Evolutionary conservation across 2,888 invertebrate genomes (phyloP).

Genomic region (Drosophila heteroneura): DNA sequence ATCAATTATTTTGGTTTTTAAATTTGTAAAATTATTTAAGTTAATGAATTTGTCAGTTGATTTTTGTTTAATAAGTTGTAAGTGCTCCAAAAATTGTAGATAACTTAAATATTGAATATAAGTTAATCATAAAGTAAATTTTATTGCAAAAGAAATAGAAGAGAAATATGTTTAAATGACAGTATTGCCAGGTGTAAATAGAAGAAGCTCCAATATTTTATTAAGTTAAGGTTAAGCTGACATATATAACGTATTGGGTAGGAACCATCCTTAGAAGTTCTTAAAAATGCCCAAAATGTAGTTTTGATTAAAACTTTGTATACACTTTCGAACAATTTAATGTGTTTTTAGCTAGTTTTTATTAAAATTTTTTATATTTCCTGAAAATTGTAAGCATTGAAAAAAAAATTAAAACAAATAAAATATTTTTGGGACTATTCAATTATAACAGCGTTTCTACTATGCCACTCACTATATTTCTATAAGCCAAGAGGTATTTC

Average conservation of each 20-base stretch:
- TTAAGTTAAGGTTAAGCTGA: too few species aligned
- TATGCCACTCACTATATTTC: background rate
- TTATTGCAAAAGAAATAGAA: background rate
- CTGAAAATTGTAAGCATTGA: too few species aligned
- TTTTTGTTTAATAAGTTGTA: background rate
- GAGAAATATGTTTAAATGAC: too few species aligned
- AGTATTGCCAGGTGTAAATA: background rate
- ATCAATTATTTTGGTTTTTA: background rate
- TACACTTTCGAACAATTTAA: background rate
- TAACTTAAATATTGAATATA: too few species aligned
- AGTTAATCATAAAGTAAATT: background rate
- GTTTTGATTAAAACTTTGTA: background rate
- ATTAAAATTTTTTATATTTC: background rate
- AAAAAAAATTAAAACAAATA: background rate
- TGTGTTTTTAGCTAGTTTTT: background rate
- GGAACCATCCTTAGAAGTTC: too few species aligned
- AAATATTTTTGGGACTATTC: background rate
- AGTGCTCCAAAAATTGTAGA: too few species aligned
- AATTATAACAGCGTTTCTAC: background rate
- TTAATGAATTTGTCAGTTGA: too few species aligned
- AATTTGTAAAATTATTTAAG: rapidly evolving
- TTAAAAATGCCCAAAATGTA: background rate
- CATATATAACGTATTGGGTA: too few species aligned
- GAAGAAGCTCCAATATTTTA: background rate
- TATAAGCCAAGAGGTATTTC: background rate